Evolutionary conservation across 2,797 vertebrate genomes (phyloP).

Genomic region (Urocyon cinereoargenteus): DNA sequence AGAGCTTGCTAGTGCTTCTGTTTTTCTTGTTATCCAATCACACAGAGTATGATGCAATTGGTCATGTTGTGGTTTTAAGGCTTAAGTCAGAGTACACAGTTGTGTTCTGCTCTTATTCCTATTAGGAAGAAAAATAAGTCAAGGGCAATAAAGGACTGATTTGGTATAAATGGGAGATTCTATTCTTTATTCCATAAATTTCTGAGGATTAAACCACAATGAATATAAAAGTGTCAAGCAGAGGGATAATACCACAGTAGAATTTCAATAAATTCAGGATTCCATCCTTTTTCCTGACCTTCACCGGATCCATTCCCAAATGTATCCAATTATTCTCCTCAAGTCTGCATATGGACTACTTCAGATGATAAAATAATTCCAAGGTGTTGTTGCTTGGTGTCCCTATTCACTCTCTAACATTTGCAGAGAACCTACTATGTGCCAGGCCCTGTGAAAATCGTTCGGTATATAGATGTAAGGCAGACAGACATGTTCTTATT

Average conservation of each 20-base stretch:
- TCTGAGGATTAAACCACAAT: neutral
- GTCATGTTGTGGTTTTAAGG: slow-evolving; percentile 39
- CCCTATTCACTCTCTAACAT: neutral
- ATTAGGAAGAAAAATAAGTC: neutral
- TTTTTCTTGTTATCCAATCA: slow-evolving; percentile 10
- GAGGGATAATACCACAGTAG: neutral
- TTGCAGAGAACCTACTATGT: neutral
- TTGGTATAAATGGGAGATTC: neutral
- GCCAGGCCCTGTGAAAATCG: neutral
- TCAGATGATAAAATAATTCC: neutral
- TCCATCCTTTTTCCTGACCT: neutral
- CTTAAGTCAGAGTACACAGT: neutral
- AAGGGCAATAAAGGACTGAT: neutral
- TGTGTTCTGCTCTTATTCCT: neutral
- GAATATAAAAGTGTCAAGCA: neutral
- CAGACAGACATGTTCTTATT: neutral
- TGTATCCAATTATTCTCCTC: neutral
- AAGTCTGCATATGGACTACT: neutral
- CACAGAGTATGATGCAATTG: neutral
- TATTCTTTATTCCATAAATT: neutral
- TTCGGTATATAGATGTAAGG: neutral
- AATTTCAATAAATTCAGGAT: neutral
- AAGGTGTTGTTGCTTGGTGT: neutral
- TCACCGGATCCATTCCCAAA: neutral
- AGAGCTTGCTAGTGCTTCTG: neutral